A percentile compares a stretch with the other conserved stretches of the same genome.
These are phyloP conservation scores for Acleris cristana DNA, from an alignment of 2,888 invertebrate genomes.

Conservation along the genomic window DNA sequence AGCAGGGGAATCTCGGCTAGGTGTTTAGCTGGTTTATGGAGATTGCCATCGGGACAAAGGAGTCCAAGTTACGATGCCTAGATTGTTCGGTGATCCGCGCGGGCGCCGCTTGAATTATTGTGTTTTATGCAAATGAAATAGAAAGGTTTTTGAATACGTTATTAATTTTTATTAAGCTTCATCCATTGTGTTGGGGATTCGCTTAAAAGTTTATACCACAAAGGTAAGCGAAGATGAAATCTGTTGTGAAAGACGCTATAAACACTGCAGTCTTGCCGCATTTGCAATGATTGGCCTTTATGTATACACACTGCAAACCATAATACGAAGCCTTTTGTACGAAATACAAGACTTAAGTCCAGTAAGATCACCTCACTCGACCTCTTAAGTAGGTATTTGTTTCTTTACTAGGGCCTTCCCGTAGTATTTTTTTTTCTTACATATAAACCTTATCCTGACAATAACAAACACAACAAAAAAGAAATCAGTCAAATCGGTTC, in stretches of 20 bases:
- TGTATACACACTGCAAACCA: no score
- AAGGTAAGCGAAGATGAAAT: background rate
- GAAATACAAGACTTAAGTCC: no score
- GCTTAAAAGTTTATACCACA: background rate
- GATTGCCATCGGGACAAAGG: slow-evolving; percentile 81
- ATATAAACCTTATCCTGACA: no score
- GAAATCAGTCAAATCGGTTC: no score
- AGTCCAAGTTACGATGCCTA: slow-evolving; percentile 73
- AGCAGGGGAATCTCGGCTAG: slow-evolving; percentile 70
- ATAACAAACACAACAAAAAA: no score
- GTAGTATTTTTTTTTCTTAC: no score
- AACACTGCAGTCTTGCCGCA: background rate
- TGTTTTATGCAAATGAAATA: slow-evolving; percentile 33
- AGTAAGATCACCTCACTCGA: no score
- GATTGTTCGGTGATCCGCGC: slow-evolving; percentile 72
- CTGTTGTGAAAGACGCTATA: background rate
- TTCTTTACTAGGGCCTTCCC: no score
- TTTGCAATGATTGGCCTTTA: background rate
- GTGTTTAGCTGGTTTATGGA: slow-evolving; percentile 82
- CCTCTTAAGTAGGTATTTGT: no score
- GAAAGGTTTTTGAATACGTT: slow-evolving; percentile 20
- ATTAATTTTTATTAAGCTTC: slow-evolving; percentile 24
- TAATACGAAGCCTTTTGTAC: no score
- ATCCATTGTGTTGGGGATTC: background rate
- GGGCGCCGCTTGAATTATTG: slow-evolving; percentile 47